These are phyloP conservation scores for Struthio camelus DNA, from an alignment of 2,113 vertebrate species.

Conservation along the genomic window DNA sequence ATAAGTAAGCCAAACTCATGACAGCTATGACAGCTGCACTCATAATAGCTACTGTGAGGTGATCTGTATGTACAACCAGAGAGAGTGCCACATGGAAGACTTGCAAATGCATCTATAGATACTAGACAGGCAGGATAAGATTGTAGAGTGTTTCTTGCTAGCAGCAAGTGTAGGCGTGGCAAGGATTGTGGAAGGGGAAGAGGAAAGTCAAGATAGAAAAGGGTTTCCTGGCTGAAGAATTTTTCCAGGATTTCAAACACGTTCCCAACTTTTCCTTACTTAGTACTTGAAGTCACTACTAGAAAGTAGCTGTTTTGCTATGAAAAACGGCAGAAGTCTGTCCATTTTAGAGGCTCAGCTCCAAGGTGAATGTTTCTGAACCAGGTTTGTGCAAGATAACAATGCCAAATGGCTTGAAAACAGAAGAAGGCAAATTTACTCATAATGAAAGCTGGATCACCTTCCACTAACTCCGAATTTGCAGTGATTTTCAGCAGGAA, in stretches of 20 bases:
- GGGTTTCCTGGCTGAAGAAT: neutral
- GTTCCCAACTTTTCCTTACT: neutral
- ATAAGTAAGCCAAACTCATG: neutral
- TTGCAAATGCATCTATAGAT: neutral
- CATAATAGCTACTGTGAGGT: neutral
- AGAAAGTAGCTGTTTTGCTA: neutral
- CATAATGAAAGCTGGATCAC: neutral
- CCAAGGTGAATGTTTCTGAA: neutral
- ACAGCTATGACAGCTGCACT: neutral
- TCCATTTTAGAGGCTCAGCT: neutral
- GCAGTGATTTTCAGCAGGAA: neutral
- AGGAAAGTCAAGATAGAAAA: neutral
- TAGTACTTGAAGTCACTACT: neutral
- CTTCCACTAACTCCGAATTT: neutral
- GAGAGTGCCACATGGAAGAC: neutral
- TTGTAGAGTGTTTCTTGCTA: neutral
- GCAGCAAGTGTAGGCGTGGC: neutral
- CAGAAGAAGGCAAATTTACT: neutral
- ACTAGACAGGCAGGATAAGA: neutral
- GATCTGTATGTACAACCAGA: rapidly evolving
- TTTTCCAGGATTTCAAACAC: neutral
- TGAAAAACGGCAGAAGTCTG: neutral
- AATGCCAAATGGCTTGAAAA: neutral
- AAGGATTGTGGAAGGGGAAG: neutral
- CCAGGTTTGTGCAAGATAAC: neutral